Evolutionary conservation across 2,113 vertebrate genomes (phyloP).

Genomic region (Guaruba guarouba): DNA sequence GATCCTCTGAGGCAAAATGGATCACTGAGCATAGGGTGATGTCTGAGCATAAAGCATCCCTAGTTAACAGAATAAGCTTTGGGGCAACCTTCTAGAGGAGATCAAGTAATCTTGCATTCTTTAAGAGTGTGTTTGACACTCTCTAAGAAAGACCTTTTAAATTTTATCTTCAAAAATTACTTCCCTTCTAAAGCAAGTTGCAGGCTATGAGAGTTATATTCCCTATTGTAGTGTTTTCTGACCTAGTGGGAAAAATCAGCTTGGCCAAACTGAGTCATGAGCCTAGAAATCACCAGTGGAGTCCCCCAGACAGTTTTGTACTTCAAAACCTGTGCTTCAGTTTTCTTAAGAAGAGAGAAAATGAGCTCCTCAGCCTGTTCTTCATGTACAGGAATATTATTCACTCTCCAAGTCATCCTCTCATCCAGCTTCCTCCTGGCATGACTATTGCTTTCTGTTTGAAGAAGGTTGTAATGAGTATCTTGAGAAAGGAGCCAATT

Average conservation of each 20-base stretch:
- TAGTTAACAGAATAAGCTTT: neutral
- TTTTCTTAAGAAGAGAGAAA: neutral
- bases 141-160: neutral
- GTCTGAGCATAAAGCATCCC: neutral
- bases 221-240: neutral
- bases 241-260: neutral
- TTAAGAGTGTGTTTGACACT: neutral
- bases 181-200: neutral
- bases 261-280: neutral
- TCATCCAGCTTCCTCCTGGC: neutral
- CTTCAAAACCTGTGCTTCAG: neutral
- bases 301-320: neutral
- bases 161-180: neutral
- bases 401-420: neutral
- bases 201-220: neutral
- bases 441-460: neutral
- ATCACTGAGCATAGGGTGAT: neutral
- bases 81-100: neutral
- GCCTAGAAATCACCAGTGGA: neutral
- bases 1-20: neutral
- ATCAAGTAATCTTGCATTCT: neutral
- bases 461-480: neutral
- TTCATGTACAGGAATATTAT: neutral
- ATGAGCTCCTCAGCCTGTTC: neutral
- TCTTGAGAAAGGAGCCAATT: neutral